Conservation (phyloP, 2,888 invertebrate genomes). For the Spilarctia lutea region DNA sequence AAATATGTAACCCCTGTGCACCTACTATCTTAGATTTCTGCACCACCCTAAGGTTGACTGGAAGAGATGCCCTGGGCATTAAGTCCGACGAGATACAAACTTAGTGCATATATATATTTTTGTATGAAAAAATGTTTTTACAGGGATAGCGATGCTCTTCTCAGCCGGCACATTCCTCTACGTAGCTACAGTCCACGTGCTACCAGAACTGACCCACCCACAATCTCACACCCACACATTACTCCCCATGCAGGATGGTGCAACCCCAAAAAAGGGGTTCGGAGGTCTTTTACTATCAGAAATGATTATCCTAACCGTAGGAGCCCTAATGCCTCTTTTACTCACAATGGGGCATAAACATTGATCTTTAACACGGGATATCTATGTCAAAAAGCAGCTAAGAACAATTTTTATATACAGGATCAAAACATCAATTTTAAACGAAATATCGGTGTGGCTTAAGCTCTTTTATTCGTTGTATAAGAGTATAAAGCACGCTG, state of each 20-base stretch:
- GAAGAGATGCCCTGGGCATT: too few species aligned
- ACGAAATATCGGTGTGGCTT: neutral
- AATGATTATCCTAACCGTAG: constrained; percentile 93
- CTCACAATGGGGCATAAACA: constrained; percentile 97
- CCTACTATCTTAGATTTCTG: too few species aligned
- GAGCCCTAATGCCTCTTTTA: constrained; percentile 95
- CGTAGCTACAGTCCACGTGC: constrained; percentile 99
- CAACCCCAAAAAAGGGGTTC: constrained; percentile 63
- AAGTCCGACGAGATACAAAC: too few species aligned
- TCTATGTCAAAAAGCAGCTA: constrained; percentile 7
- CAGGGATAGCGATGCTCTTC: constrained; percentile 98
- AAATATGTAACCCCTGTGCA: too few species aligned
- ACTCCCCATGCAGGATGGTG: constrained; percentile 72
- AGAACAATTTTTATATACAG: neutral
- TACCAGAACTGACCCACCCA: constrained; percentile 94
- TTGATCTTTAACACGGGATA: constrained; percentile 67
- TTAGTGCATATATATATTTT: too few species aligned
- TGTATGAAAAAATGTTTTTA: constrained; percentile 34
- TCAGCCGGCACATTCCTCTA: constrained; percentile 99
- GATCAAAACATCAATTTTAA: neutral
- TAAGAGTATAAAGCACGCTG: neutral
- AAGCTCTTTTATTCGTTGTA: neutral
- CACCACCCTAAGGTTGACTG: too few species aligned
- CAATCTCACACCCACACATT: constrained; percentile 77
- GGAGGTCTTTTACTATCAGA: constrained; percentile 91